Evolutionary conservation across 1,140 invertebrate species (phyloP).

Genomic region (Drosophila nikananu): DNA sequence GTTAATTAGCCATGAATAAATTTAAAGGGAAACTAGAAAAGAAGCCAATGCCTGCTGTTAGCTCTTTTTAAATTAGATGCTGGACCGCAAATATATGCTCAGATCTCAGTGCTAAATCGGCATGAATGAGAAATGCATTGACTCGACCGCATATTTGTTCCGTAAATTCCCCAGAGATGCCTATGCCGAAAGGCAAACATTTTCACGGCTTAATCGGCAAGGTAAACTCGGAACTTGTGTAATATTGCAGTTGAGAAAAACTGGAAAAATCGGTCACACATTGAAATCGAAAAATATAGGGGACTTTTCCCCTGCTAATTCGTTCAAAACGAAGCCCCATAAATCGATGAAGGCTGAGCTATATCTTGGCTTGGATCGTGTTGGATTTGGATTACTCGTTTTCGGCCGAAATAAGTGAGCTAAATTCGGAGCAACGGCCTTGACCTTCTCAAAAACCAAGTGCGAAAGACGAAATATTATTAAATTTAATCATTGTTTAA

Average conservation of each 20-base stretch:
- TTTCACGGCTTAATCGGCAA: slow-evolving; percentile 27
- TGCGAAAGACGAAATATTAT: slow-evolving; percentile 40
- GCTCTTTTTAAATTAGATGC: background rate
- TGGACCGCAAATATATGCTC: slow-evolving; percentile 32
- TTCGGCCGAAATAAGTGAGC: slow-evolving; percentile 4
- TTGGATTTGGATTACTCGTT: slow-evolving; percentile 33
- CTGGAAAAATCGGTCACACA: slow-evolving; percentile 4
- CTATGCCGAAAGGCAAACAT: slow-evolving; percentile 22
- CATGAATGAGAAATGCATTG: slow-evolving; percentile 25
- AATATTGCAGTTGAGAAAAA: background rate
- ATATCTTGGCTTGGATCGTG: slow-evolving; percentile 14
- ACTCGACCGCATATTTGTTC: slow-evolving; percentile 27
- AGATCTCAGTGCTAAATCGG: slow-evolving; percentile 27
- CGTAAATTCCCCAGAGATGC: slow-evolving; percentile 15
- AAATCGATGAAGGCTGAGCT: slow-evolving; percentile 8
- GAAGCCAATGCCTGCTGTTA: background rate
- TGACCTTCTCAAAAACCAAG: slow-evolving; percentile 38
- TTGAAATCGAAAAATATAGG: background rate
- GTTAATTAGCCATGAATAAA: background rate
- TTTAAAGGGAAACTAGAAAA: background rate
- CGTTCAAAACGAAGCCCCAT: slow-evolving; percentile 28
- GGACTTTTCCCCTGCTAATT: slow-evolving; percentile 27
- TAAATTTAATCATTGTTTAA: slow-evolving; percentile 53
- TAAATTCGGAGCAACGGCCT: slow-evolving; percentile 19
- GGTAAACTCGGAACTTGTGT: slow-evolving; percentile 15